Base-by-base conservation (phyloP, 2,113 vertebrate genomes). In the Actenoides hombroni region DNA sequence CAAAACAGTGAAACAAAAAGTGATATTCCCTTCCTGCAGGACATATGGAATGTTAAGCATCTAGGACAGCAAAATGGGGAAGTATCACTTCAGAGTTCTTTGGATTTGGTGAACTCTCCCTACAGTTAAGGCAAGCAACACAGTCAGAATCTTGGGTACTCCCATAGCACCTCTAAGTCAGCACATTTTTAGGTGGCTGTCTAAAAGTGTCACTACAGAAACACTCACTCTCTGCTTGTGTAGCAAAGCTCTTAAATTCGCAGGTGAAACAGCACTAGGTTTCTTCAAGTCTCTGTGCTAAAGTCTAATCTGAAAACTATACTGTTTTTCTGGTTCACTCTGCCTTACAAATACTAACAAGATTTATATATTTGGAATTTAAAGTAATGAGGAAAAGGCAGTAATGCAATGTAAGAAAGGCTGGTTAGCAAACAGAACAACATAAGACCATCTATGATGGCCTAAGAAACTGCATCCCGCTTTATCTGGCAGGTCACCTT, bases 131-230 rank as follows among this genome's bases (percentile, higher is more conserved):
- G 21, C 37, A 39, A 77, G 49, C 59, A 90, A 42, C 26, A 54
- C 13, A 44, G 21, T 23, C 25, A 85, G 37, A 91, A 46, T 48
- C 31, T 39, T 15, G 48, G 42, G 28, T 44, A 35, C 75, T 88
- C 83, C 40, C 56, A 59, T 0, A 67, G 17, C 49, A 81, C 33
- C 40, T 73, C 42, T 20, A 81, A 86, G 44, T 37, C 28, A 83
- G 6, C 29, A 24, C 8, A 63, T 86, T 69, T 64, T 35, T 37
- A 83, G 46, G 25, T 0, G 0, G 15, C 25, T 76, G 18, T 33
- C 37, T 83, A 53, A 91, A 51, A 83, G 31, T 8, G 7, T 9
- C 68, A 65, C 18, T 48, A 49, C 2, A 59, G 39, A 48, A 90
- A 88, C 1, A 6, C 37, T n/a, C 33, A 56, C 65, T 64, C 57